A percentile compares a stretch with the other conserved stretches of the same genome.
Conservation (phyloP, 2,797 vertebrate genomes). For the Apogon hyalosoma region DNA sequence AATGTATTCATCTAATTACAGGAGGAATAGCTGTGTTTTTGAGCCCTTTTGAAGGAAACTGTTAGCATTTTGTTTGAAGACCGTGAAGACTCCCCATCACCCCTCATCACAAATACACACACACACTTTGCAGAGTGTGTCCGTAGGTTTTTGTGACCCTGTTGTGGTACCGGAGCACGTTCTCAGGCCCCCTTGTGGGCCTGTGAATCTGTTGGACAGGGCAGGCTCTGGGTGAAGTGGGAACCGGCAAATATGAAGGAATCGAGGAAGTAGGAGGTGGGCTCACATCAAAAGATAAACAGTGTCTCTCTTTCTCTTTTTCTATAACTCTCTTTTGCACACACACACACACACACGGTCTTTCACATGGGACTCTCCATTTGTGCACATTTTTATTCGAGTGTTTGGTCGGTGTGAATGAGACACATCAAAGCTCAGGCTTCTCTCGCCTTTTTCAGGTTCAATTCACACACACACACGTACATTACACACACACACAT, state of each 20-base stretch:
- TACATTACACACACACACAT: slow-evolving; percentile 32
- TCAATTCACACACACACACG: slow-evolving; percentile 71
- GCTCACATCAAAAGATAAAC: slow-evolving; percentile 83
- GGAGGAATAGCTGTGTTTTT: slow-evolving; percentile 44
- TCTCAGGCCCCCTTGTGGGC: slow-evolving; percentile 72
- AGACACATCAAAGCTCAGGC: slow-evolving; percentile 89
- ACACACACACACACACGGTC: slow-evolving; percentile 9
- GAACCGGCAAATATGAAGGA: slow-evolving; percentile 61
- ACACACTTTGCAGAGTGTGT: slow-evolving; percentile 26
- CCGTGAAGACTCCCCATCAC: slow-evolving; percentile 22
- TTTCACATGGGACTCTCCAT: slow-evolving; percentile 48
- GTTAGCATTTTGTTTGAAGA: slow-evolving; percentile 67
- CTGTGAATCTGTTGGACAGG: slow-evolving; percentile 41
- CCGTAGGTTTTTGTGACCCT: slow-evolving; percentile 68
- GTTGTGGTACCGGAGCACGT: slow-evolving; percentile 59
- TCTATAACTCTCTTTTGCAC: slow-evolving; percentile 28
- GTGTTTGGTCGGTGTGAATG: slow-evolving; percentile 86
- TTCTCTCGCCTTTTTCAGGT: slow-evolving; percentile 81
- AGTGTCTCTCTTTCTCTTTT: slow-evolving; percentile 35
- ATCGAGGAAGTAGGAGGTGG: slow-evolving; percentile 58
- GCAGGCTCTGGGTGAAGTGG: slow-evolving; percentile 54
- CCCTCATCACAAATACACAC: slow-evolving; percentile 14
- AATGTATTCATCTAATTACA: slow-evolving; percentile 72
- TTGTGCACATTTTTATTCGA: slow-evolving; percentile 80
- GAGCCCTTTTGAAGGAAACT: slow-evolving; percentile 68